Percentiles rank a stretch among this genome's conserved stretches.
phyloP scores from a whole-genome alignment of 2,797 vertebrate species.

The Rhinophrynus dorsalis region DNA sequence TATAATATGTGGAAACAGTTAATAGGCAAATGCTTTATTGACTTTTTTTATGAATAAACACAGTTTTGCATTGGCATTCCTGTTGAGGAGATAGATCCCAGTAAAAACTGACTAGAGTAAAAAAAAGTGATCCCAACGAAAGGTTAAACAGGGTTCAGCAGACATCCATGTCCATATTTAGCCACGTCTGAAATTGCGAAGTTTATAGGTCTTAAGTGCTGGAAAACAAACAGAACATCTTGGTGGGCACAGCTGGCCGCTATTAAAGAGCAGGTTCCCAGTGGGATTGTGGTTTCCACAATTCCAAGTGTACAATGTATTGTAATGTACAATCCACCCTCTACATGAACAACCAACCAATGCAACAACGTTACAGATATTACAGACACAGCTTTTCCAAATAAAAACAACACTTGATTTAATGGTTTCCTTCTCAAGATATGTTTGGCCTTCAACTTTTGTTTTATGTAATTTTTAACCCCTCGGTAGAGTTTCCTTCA shows the following conservation, averaged over 20 bases:
- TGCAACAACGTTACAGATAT: too few species aligned
- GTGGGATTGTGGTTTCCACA: conserved; percentile 4
- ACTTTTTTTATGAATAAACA: too few species aligned
- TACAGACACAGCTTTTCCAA: neutral
- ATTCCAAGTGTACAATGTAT: conserved; percentile 30
- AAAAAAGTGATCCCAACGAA: conserved; percentile 49
- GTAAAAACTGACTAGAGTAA: neutral
- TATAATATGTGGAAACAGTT: too few species aligned
- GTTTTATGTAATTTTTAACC: too few species aligned
- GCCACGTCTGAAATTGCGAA: conserved; percentile 65
- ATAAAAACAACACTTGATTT: neutral
- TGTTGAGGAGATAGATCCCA: neutral
- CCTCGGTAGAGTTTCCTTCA: too few species aligned
- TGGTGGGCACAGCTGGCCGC: conserved; percentile 76
- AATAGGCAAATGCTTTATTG: too few species aligned
- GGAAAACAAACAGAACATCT: conserved; percentile 69
- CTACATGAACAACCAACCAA: conserved; percentile 2
- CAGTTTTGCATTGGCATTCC: neutral
- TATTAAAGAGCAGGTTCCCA: conserved; percentile 57
- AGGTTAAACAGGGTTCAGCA: conserved; percentile 70
- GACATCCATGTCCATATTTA: conserved; percentile 63
- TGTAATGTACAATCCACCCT: neutral
- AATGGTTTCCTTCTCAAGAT: too few species aligned
- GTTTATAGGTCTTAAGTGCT: conserved; percentile 74
- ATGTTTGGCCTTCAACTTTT: too few species aligned